Conservation (phyloP, 2,888 invertebrate species). For the Coleophora flavipennella region DNA sequence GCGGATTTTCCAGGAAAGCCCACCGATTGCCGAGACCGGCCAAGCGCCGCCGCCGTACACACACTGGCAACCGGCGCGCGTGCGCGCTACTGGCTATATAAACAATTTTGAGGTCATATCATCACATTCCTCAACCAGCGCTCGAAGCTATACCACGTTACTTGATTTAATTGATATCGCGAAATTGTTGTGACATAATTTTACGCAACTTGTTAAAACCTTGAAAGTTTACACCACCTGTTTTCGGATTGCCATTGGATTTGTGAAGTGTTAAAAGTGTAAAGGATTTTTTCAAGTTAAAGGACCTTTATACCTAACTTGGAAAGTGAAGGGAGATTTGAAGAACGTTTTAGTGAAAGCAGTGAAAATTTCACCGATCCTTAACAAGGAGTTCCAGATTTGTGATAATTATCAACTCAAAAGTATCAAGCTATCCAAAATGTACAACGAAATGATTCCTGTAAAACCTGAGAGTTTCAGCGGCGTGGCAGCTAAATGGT, state of each 20-base stretch:
- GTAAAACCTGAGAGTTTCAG: conserved; percentile 62
- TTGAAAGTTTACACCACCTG: conserved; percentile 1
- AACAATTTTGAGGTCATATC: conserved; percentile 1
- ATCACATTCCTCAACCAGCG: conserved; percentile 34
- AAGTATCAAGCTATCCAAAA: conserved; percentile 27
- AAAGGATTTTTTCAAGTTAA: background rate
- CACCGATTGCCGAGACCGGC: conserved; percentile 31
- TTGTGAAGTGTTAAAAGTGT: conserved; percentile 4
- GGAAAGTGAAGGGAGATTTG: conserved; percentile 1
- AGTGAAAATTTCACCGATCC: conserved; percentile 6
- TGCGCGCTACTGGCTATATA: conserved; percentile 23
- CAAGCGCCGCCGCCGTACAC: conserved; percentile 36
- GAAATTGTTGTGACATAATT: conserved; percentile 66
- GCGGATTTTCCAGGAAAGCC: conserved; percentile 52
- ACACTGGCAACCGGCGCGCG: conserved; percentile 30
- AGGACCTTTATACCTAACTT: conserved; percentile 2
- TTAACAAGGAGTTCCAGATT: conserved; percentile 1
- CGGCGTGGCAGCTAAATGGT: conserved; percentile 64
- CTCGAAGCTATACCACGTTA: conserved; percentile 34
- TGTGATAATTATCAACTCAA: conserved; percentile 26
- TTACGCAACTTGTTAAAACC: conserved; percentile 5
- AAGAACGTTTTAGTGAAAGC: background rate
- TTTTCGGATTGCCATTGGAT: conserved; percentile 9
- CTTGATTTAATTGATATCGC: conserved; percentile 38
- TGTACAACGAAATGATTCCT: conserved; percentile 57